Base-by-base conservation (phyloP, 2,888 invertebrate species). In the Theretra japonica region DNA sequence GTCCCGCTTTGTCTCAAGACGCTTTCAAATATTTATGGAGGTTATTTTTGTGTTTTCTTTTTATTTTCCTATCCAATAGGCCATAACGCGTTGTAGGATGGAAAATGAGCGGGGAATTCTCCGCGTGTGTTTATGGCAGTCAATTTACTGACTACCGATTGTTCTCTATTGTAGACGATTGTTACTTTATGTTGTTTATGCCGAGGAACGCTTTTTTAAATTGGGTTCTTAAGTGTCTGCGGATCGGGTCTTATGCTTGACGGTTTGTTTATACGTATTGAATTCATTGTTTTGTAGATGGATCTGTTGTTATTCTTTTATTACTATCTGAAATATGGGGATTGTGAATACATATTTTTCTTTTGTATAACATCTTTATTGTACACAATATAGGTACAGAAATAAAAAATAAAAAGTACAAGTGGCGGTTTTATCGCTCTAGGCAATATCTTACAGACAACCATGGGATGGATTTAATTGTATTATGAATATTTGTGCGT, bases 11-110 rank as follows among this genome's bases (percentile, higher is more conserved):
- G 53, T 60, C 69, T 59, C 69, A 69, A 69, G 72, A 72, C 62
- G 72, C 72, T 71, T 72, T 72, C 72, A 72, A 72, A 72, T 69
- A 72, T 72, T 72, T 72, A 72, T 72, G 53, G 72, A 72, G 57
- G 72, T 72, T 72, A 72, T 72, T 69, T 70, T 71, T 56, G 62
- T 71, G 70, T 65, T 65, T 71, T 65, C 62, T 71, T 56, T 56
- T 25, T 30, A 30, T 70, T 59, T 70, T 62, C 60, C 28, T 70
- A 60, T 70, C 50, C 60, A 30, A 57, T 53, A 50, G 60, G 70
- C 70, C 60, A 70, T 62, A 65, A 25, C 48, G 59, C 69, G 60
- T 69, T 72, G 59, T 69, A 30, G 72, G 59, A 57, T 58, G 69
- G 72, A 60, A 41, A 72, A 69, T 69, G 69, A 60, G 68, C 25